Evolutionary conservation across 2,888 invertebrate species (phyloP).

Genomic region (Platycnemis pennipes): DNA sequence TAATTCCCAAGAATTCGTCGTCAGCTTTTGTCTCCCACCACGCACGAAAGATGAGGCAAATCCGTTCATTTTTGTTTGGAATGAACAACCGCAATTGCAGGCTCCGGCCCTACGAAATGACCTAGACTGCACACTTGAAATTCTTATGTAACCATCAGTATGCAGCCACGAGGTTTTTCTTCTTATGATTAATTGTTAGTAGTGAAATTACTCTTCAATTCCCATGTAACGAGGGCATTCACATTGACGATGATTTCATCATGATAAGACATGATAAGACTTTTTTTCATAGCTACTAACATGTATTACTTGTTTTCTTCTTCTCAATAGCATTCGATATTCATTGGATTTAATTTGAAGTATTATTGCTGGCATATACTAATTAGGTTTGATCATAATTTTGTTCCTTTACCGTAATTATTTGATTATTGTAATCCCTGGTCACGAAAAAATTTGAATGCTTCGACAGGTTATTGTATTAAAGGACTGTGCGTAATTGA

Average conservation of each 20-base stretch:
- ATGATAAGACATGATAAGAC: too few species aligned
- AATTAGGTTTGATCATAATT: too few species aligned
- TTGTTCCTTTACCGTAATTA: too few species aligned
- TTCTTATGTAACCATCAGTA: neutral
- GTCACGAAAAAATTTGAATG: too few species aligned
- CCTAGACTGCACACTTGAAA: neutral
- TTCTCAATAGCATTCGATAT: too few species aligned
- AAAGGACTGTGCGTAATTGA: too few species aligned
- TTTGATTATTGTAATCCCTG: too few species aligned
- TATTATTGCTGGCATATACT: too few species aligned
- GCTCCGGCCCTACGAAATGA: neutral
- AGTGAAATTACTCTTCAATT: neutral
- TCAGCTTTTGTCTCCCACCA: constrained; percentile 43
- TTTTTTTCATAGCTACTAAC: too few species aligned
- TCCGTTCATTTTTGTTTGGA: neutral
- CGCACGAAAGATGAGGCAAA: constrained; percentile 19
- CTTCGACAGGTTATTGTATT: too few species aligned
- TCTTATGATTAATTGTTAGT: neutral
- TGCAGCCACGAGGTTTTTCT: neutral
- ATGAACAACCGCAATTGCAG: neutral
- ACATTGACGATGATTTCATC: neutral
- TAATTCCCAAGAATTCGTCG: constrained; percentile 65
- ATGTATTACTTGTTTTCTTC: too few species aligned
- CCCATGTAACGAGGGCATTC: neutral
- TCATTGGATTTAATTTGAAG: too few species aligned